phyloP scores from a whole-genome alignment of 1,140 invertebrate genomes.

The Rhizoglyphus robini region DNA sequence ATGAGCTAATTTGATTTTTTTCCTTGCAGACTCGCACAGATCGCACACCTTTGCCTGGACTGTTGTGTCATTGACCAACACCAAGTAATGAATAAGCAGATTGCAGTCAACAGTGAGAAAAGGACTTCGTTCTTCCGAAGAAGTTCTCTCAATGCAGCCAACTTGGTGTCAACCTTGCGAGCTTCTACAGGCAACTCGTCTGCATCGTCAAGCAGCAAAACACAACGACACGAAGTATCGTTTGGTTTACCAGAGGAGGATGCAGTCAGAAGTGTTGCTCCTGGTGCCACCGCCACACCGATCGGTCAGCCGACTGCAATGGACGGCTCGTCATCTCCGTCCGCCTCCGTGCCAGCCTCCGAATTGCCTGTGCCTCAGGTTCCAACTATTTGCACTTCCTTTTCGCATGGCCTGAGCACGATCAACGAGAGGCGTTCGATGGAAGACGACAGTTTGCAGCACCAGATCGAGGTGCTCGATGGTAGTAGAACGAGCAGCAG shows the following conservation, averaged over 20 bases:
- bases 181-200: neutral
- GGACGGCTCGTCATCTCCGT: too few relatives aligned
- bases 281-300: too few relatives aligned
- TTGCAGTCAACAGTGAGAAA: neutral
- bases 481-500: constrained; percentile 9
- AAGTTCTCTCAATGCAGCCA: constrained; percentile 1
- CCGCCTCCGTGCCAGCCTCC: too few relatives aligned
- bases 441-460: neutral
- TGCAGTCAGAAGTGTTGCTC: neutral
- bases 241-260: neutral
- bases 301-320: too few relatives aligned
- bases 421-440: neutral
- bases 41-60: too few relatives aligned
- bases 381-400: neutral
- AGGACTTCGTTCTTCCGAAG: neutral
- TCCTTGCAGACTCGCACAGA: too few relatives aligned
- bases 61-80: too few relatives aligned
- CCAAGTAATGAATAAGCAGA: constrained; percentile 9
- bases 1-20: too few relatives aligned
- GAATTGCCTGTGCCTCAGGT: neutral
- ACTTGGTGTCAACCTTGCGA: neutral
- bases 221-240: neutral
- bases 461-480: neutral
- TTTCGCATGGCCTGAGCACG: neutral
- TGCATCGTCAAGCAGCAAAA: neutral